Evolutionary conservation across 2,113 vertebrate species (phyloP).

Genomic region (Pterocles orientalis): DNA sequence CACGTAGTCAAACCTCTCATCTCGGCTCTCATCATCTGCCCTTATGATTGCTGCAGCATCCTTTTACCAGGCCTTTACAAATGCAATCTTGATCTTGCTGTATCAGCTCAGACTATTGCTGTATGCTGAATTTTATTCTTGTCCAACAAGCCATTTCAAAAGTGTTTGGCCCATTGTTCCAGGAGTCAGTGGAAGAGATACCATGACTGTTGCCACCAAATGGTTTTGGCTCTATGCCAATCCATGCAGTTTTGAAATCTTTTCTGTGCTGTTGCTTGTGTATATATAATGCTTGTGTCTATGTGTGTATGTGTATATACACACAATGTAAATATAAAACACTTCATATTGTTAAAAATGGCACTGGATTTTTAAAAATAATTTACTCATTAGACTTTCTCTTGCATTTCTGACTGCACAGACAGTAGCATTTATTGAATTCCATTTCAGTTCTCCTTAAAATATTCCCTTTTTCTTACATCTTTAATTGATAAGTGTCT

Average conservation of each 20-base stretch:
- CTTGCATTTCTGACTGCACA: not conserved
- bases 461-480: not conserved
- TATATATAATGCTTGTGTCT: not conserved
- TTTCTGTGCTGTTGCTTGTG: not conserved
- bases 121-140: not conserved
- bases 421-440: not conserved
- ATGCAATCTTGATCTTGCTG: not conserved
- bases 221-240: not conserved
- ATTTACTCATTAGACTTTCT: not conserved
- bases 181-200: not conserved
- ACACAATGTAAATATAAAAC: not conserved
- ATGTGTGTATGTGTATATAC: accelerated
- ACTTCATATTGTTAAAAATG: not conserved
- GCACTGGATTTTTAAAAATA: not conserved
- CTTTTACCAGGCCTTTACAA: slow-evolving; percentile 28
- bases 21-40: not conserved
- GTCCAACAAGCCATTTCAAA: not conserved
- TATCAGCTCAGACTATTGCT: not conserved
- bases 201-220: not conserved
- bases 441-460: not conserved
- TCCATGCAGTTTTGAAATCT: not conserved
- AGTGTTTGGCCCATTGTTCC: not conserved
- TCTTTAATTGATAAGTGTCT: not conserved
- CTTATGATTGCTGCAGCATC: not conserved
- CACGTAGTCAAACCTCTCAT: slow-evolving; percentile 1